Evolutionary conservation across 2,888 invertebrate genomes (phyloP), one percentile per base, ranked within the genome.

Genomic region (Caenorhabditis virilis): DNA sequence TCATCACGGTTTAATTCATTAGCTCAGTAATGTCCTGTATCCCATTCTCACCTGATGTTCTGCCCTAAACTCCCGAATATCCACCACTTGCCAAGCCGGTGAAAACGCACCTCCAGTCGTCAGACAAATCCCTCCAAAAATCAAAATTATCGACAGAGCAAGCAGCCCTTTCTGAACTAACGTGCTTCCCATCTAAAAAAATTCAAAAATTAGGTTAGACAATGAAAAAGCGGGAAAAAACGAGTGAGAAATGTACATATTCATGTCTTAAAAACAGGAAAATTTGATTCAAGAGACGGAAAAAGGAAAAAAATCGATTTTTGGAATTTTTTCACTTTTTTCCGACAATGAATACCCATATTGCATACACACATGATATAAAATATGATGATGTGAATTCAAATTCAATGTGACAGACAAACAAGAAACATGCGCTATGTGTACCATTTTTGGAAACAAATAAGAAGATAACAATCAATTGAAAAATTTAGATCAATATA

Each of bases 81-180:
- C 81, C 26, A 82, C 80, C 11, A 82, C 77, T 58, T 82, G 80
- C 80, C 80, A 80, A 7, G 78, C 77, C 13, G 80, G 79, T 7
- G 76, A 76, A 56, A 76, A 76, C 18, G 60, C 64, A 30, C 76
- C 76, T n/a, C 68, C 78, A 22, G 72, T 60, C 5, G 81, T 80
- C 23, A 81, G 60, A 30, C 69, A 74, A 22, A 81, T 59, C 36
- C 81, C 81, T 41, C 64, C 65, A 20, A 80, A 42, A 16, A 80
- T 82, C 33, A 80, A 56, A 16, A 79, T 54, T 7, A 80, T 78
- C n/a, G 80, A 80, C 16, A 80, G 49, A 15, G 73, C 77, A 16
- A 80, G 67, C 6, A 80, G 71, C 41, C 70, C 65, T 60, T 81
- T 80, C 58, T 80, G 77, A 30, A 68, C 68, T 42, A 72, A 41